Evolutionary conservation across 37 sponge, comb jelly and placozoan genomes (phyloP), one percentile per base, ranked within the genome.

Genomic region (Eunapius fragilis): DNA sequence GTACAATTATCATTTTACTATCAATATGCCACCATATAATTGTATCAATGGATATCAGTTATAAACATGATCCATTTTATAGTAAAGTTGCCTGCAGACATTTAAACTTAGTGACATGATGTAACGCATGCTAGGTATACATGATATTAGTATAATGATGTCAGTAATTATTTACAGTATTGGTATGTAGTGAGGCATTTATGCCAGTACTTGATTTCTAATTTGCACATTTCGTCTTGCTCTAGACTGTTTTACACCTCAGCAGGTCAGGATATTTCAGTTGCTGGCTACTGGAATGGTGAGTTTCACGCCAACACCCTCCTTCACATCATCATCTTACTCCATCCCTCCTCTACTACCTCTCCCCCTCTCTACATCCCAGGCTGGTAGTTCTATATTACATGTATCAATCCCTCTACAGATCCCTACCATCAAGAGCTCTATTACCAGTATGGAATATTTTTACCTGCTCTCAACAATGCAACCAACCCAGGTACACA

Each of bases 251-350:
- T 91, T 71, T 94, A 91, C 37, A 82, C 89, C 23, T 72, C 69
- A 27, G 31, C 49, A 11, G 89, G 89, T 11, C 89, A 92, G 71
- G 34, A 84, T n/a, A 35, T 86, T 33, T 95, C 93, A 32, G 37
- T 95, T 19, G 81, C 72, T 3, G 82, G 83, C 79, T 92, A 93
- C 83, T 95, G 93, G 93, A 89, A 90, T 85, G 93, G 94, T 92
- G 0, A 58, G 86, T n/a, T n/a, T n/a, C n/a, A n/a, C n/a, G n/a
- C n/a, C n/a, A n/a, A n/a, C n/a, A n/a, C n/a, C n/a, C n/a, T n/a
- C n/a, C n/a, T n/a, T n/a, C n/a, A n/a, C n/a, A n/a, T n/a, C n/a
- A n/a, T n/a, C n/a, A n/a, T n/a, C n/a, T n/a, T n/a, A n/a, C n/a
- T n/a, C n/a, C n/a, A n/a, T n/a, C n/a, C n/a, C n/a, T n/a, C n/a